Base-by-base conservation (phyloP, 2,113 vertebrate genomes). In the Mesembrinibis cayennensis region DNA sequence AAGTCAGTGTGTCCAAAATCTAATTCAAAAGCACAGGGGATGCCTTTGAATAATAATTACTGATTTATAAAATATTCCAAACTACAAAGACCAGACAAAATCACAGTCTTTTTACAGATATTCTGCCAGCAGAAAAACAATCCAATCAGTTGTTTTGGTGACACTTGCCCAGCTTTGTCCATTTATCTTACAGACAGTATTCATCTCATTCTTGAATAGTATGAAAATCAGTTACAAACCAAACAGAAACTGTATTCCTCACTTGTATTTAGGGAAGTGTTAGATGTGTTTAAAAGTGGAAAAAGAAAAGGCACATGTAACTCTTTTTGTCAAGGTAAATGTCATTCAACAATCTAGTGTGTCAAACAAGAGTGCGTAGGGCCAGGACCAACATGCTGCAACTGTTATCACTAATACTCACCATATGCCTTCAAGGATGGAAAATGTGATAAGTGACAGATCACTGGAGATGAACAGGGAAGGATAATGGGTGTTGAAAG, bases 371-470 rank as follows among this genome's bases (percentile, higher is more conserved):
- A n/a, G 34, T 83, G 72, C 67, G 40, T 13, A 53, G 62, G 62
- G 72, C 76, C 82, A 96, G 83, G 59, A 93, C 66, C 55, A 70
- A 79, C 90, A 93, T 87, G 67, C 69, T 94, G 83, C 74, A 93
- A 45, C 74, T 92, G 82, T 91, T 95, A 91, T 62, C 50, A 44
- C 72, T 97, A 95, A 97, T 94, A 74, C 52, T 49, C 47, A 77
- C 86, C 88, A 87, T 76, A 95, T 88, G 84, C 71, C 86, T 96
- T 84, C 63, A 91, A 70, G 67, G 87, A 80, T 71, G 87, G 71
- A 92, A 96, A 79, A 96, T 58, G 53, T 86, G 81, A 73, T 70
- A 82, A 21, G 9, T 92, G 94, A 90, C 88, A 91, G 73, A 92
- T 90, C 67, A 70, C 62, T 89, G 81, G 27, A 87, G 84, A 82